These are phyloP conservation scores for Lutraria lutraria DNA, from an alignment of 2,888 invertebrate genomes.

Conservation along the genomic window DNA sequence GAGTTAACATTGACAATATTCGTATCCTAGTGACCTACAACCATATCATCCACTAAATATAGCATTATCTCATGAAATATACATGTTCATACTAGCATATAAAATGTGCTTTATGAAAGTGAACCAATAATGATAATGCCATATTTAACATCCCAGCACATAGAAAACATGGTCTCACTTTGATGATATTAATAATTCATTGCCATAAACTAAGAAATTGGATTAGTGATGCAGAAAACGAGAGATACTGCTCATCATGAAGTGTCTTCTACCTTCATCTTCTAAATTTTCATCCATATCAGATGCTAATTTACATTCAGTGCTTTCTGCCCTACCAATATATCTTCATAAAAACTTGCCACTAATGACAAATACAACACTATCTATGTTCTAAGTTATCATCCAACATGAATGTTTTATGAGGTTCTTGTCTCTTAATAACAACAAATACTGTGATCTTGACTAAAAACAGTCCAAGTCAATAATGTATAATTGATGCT, in stretches of 20 bases:
- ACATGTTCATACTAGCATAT: background rate
- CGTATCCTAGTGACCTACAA: too few relatives aligned
- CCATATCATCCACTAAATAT: background rate
- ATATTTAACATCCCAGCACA: background rate
- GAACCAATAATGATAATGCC: background rate
- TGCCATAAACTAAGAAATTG: slow-evolving; percentile 40
- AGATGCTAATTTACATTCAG: background rate
- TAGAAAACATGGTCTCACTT: slow-evolving; percentile 8
- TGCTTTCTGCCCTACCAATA: slow-evolving; percentile 22
- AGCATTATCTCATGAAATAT: background rate
- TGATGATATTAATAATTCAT: slow-evolving; percentile 53
- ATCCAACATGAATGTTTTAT: slow-evolving; percentile 46
- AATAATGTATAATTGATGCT: slow-evolving; percentile 32
- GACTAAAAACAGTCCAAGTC: slow-evolving; percentile 11
- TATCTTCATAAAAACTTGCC: slow-evolving; percentile 21
- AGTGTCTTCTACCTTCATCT: background rate
- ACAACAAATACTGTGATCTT: slow-evolving; percentile 8
- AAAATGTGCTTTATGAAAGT: background rate
- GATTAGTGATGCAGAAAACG: slow-evolving; percentile 33
- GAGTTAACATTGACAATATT: too few relatives aligned
- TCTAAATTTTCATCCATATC: slow-evolving; percentile 19
- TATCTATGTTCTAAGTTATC: slow-evolving; percentile 30
- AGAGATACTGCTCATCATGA: background rate
- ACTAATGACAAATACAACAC: slow-evolving; percentile 25
- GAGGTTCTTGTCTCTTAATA: slow-evolving; percentile 34